A percentile compares a stretch with the other conserved stretches of the same genome.
These are phyloP conservation scores for Sebastes taczanowskii DNA, from an alignment of 2,797 vertebrate genomes.

Conservation along the genomic window DNA sequence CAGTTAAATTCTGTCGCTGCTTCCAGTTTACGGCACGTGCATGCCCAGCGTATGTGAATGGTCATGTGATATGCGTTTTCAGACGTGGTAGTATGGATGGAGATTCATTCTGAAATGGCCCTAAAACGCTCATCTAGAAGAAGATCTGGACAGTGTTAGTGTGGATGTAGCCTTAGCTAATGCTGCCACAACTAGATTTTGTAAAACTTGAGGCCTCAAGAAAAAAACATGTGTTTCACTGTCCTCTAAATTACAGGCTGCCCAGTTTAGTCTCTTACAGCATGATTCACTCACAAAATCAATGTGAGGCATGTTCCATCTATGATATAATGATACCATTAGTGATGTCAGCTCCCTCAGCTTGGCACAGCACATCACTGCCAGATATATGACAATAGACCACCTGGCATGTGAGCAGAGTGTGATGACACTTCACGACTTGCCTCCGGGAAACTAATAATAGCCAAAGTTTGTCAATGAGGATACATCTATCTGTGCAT, in stretches of 20 bases:
- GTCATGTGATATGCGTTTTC: too few species aligned
- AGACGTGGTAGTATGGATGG: too few species aligned
- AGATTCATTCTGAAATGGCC: too few species aligned
- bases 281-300: constrained; percentile 25
- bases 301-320: constrained; percentile 16
- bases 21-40: too few species aligned
- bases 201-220: neutral
- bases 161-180: neutral
- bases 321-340: constrained; percentile 39
- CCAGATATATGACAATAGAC: constrained; percentile 63
- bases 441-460: constrained; percentile 54
- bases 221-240: neutral
- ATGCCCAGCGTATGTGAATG: too few species aligned
- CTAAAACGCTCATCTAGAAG: too few species aligned
- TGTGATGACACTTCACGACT: constrained; percentile 54
- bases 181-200: constrained; percentile 1
- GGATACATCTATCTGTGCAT: neutral
- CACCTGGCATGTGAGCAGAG: constrained; percentile 48
- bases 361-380: constrained; percentile 33
- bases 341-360: constrained; percentile 33
- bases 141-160: too few species aligned
- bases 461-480: constrained; percentile 39
- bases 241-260: constrained; percentile 9
- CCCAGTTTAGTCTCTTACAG: neutral
- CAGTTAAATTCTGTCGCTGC: too few species aligned